Evolutionary conservation across 2,888 invertebrate species (phyloP), one percentile per base, ranked within the genome.

Genomic region (Magallana nippona): DNA sequence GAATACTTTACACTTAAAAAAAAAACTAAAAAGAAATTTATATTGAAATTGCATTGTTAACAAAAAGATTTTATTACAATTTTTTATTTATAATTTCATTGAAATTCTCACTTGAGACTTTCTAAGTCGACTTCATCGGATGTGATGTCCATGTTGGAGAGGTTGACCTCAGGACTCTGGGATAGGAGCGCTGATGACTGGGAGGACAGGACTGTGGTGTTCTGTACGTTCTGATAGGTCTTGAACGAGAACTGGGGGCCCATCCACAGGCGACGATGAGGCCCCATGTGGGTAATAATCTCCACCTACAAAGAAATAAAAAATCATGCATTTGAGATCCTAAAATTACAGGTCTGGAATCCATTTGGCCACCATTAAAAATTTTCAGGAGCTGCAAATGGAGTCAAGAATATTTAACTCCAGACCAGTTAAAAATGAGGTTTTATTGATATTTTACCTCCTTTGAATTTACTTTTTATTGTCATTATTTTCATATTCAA

Each of bases 221-320:
- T 92, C 82, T 93, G 92, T n/a, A 90, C 89, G 82, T 92, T 93
- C 87, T 94, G 94, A 93, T 97, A 98, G 13, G 98, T 98, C 95
- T 98, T 98, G 95, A 99, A 99, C 55, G 97, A 97, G 94, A 99
- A 99, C 95, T 99, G 99, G n/a, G 99, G 99, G 13, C 99, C 99
- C 98, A 99, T 99, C 99, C 99, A 99, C 44, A 99, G 96, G 32
- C 95, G 95, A 27, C 96, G 96, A 94, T 98, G 98, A 11, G 99
- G 99, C 22, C 98, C 99, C 5, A 97, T 97, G 95, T 99, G 99
- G 5, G 99, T 99, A 89, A 98, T 96, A 86, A 99, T 99, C 95
- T 99, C 99, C 83, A 99, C 98, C 95, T 99, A 91, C 3, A 19
- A 78, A 19, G 27, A 17, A 60, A 60, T 27, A 27, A 32, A 71